Conservation (phyloP, 1,140 invertebrate genomes). For the Drosophila triauraria region DNA sequence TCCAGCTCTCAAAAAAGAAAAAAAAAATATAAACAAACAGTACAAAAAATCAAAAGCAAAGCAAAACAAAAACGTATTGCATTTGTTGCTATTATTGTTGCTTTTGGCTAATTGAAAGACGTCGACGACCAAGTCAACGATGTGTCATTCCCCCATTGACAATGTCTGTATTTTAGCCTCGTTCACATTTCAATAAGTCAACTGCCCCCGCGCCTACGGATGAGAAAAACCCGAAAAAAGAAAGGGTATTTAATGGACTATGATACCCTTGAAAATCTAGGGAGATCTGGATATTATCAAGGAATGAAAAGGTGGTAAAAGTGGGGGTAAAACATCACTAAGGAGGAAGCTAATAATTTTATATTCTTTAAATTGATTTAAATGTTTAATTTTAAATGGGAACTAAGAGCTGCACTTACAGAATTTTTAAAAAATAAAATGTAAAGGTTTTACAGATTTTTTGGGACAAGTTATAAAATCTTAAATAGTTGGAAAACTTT, state of each 20-base stretch:
- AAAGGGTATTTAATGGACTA: too few species aligned
- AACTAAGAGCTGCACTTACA: too few species aligned
- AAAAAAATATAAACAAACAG: neutral
- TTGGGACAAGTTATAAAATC: too few species aligned
- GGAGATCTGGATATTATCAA: too few species aligned
- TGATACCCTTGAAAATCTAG: conserved; percentile 1
- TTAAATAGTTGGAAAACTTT: too few species aligned
- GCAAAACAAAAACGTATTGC: conserved; percentile 34
- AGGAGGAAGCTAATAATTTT: too few species aligned
- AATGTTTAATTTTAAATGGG: too few species aligned
- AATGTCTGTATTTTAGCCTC: conserved; percentile 48
- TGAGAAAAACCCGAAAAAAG: neutral
- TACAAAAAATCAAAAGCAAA: conserved; percentile 3
- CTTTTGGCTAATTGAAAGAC: conserved; percentile 69
- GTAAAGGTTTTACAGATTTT: too few species aligned
- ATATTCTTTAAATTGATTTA: too few species aligned
- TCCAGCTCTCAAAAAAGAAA: conserved; percentile 30
- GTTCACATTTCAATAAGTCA: conserved; percentile 38
- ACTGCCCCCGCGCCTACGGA: conserved; percentile 18
- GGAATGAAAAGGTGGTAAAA: too few species aligned
- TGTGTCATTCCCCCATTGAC: conserved; percentile 69
- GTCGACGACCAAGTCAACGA: conserved; percentile 39
- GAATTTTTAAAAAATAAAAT: too few species aligned
- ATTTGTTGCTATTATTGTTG: conserved; percentile 56
- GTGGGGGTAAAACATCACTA: too few species aligned